Evolutionary conservation across 2,888 invertebrate genomes (phyloP).

Genomic region (Druceiella hillmani): DNA sequence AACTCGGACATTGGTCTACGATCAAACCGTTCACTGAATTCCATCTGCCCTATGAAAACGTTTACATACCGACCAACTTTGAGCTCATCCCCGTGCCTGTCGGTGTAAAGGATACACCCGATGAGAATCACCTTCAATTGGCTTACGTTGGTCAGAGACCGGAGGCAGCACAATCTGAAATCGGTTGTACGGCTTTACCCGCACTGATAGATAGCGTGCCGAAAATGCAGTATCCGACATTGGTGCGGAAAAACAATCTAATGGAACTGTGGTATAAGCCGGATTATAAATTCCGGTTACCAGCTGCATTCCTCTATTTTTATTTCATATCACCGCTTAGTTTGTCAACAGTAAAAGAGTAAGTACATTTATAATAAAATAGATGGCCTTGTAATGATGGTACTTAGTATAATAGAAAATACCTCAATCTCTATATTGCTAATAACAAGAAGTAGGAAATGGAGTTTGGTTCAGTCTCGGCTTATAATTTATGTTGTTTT

Average conservation of each 20-base stretch:
- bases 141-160: not conserved
- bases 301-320: slow-evolving; percentile 68
- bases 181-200: slow-evolving; percentile 5
- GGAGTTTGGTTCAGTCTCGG: too few species aligned
- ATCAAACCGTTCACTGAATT: slow-evolving; percentile 54
- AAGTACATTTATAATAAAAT: slow-evolving; percentile 29
- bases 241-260: slow-evolving; percentile 41
- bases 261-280: slow-evolving; percentile 79
- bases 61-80: slow-evolving; percentile 69
- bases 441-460: too few species aligned
- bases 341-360: slow-evolving; percentile 60
- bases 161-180: not conserved
- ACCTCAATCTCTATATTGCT: too few species aligned
- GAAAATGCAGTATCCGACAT: slow-evolving; percentile 42
- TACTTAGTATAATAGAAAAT: too few species aligned
- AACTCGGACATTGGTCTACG: slow-evolving; percentile 59
- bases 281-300: slow-evolving; percentile 77
- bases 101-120: not conserved
- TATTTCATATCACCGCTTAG: slow-evolving; percentile 67
- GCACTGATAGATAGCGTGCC: not conserved
- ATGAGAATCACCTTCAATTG: not conserved
- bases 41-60: slow-evolving; percentile 65
- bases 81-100: slow-evolving; percentile 42
- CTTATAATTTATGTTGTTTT: too few species aligned
- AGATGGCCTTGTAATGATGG: too few species aligned